These are phyloP conservation scores for Upupa epops DNA, from an alignment of 2,113 vertebrate species.

Conservation along the genomic window DNA sequence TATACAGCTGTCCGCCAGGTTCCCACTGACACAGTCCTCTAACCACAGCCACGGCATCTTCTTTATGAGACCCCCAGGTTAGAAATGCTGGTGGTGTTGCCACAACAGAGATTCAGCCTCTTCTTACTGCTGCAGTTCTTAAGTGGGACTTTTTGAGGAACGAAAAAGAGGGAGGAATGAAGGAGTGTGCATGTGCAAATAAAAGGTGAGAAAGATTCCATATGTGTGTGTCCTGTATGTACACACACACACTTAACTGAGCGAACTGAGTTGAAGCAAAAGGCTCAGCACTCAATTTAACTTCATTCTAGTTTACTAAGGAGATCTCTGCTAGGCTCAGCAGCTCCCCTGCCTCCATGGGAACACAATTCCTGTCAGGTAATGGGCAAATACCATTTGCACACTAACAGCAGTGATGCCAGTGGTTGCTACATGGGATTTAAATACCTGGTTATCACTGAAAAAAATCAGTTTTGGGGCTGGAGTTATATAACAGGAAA, in stretches of 20 bases:
- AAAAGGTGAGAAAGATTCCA: neutral
- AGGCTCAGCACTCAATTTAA: neutral
- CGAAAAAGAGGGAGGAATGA: neutral
- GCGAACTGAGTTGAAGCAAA: too few relatives aligned
- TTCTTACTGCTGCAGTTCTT: neutral
- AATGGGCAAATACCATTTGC: neutral
- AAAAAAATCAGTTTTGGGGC: neutral
- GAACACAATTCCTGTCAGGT: neutral
- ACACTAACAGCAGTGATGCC: neutral
- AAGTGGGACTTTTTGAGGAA: neutral
- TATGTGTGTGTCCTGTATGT: accelerated
- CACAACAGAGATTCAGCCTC: neutral
- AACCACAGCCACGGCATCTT: neutral
- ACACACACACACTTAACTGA: neutral
- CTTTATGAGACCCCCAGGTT: neutral
- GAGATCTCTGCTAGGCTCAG: neutral
- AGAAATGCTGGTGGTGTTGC: neutral
- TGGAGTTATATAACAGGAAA: neutral
- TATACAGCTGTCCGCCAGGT: neutral
- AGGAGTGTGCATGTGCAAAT: neutral
- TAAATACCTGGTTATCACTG: neutral
- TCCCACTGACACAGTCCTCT: neutral
- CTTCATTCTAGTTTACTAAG: neutral
- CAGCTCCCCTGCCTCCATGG: neutral
- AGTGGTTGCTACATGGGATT: neutral